Evolutionary conservation across 2,888 invertebrate species (phyloP).

Genomic region (Himalopsyche kuldschensis): DNA sequence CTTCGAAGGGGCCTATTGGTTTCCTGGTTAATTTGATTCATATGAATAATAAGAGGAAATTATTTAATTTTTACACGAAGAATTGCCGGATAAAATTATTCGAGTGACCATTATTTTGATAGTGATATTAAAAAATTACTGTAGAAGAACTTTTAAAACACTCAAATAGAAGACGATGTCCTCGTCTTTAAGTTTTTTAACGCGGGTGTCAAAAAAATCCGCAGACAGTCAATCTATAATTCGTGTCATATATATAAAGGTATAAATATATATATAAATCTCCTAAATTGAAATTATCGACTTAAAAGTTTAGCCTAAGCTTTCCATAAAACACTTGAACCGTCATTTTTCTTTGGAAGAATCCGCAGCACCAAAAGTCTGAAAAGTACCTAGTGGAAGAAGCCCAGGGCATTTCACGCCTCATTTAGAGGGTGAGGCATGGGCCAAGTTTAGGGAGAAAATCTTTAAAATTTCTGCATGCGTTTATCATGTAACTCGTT

Average conservation of each 20-base stretch:
- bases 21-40: too few species aligned
- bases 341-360: neutral
- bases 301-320: neutral
- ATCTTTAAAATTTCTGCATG: conserved; percentile 36
- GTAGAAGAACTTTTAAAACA: too few species aligned
- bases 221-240: neutral
- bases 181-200: too few species aligned
- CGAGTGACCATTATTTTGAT: too few species aligned
- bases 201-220: too few species aligned
- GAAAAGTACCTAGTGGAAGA: neutral
- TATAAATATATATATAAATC: neutral
- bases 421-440: conserved; percentile 33
- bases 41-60: too few species aligned
- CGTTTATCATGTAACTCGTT: conserved; percentile 30
- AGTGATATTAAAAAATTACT: too few species aligned
- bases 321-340: neutral
- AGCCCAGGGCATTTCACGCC: conserved; percentile 35
- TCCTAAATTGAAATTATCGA: neutral
- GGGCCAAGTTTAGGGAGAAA: conserved; percentile 31
- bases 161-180: too few species aligned
- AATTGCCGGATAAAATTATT: too few species aligned
- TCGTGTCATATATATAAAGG: neutral
- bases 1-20: too few species aligned
- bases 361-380: neutral
- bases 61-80: too few species aligned